These are phyloP conservation scores for Silurus aristotelis DNA, from an alignment of 2,797 vertebrate species.

Conservation along the genomic window DNA sequence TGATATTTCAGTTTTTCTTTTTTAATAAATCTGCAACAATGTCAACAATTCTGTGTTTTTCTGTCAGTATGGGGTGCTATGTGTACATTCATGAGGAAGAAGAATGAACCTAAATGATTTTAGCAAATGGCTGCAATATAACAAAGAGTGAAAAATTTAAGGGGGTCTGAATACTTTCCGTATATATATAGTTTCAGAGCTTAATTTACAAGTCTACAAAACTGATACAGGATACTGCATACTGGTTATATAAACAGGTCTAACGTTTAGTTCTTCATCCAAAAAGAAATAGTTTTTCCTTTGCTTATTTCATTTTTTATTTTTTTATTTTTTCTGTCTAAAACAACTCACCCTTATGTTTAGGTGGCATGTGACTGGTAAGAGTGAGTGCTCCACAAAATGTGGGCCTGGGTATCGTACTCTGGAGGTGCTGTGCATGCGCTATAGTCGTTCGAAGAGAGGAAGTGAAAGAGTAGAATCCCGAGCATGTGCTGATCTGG, in stretches of 20 bases:
- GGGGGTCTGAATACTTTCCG: too few species aligned
- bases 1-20: too few species aligned
- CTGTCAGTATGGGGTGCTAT: too few species aligned
- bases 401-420: constrained; percentile 87
- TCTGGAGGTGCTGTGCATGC: constrained; percentile 87
- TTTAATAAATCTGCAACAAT: too few species aligned
- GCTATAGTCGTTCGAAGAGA: constrained; percentile 81
- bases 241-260: not conserved
- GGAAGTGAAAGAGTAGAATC: constrained; percentile 78
- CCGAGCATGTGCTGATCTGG: constrained; percentile 75
- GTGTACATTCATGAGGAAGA: too few species aligned
- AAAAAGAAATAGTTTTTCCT: not conserved
- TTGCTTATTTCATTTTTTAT: not conserved
- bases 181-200: not conserved
- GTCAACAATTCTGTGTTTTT: too few species aligned
- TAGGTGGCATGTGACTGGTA: constrained; percentile 86
- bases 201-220: not conserved
- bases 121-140: too few species aligned
- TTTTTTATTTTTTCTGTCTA: not conserved
- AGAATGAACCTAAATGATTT: too few species aligned
- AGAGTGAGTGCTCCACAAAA: constrained; percentile 88
- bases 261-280: not conserved
- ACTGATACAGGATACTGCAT: not conserved
- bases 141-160: too few species aligned
- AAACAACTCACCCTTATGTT: not conserved